Evolutionary conservation across 2,888 invertebrate species (phyloP), one percentile per base, ranked within the genome.

Genomic region (Slavum lentiscoides): DNA sequence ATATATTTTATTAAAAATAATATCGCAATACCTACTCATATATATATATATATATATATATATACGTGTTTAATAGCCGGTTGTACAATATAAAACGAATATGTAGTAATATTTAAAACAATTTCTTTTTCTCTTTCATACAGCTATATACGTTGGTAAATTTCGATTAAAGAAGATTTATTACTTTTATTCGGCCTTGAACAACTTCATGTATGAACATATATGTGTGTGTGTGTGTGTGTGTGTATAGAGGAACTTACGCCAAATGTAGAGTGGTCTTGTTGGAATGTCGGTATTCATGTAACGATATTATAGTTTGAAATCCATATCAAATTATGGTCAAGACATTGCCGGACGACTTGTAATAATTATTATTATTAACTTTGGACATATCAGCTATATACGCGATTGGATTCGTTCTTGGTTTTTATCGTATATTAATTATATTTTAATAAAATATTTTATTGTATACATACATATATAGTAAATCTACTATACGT

Each of bases 121-220:
- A 43, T 9, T 9, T 9, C 7, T 9, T 7, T 1, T 49, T 49
- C 13, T 11, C 8, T 1, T n/a, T 49, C 11, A 13, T 49, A 49
- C 49, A 3, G 3, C 49, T 11, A n/a, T n/a, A n/a, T n/a, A 15
- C 49, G 13, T 49, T 1, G 49, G 15, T 49, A 49, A 11, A 49
- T 49, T 66, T 49, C 11, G n/a, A 66, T 66, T 21, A 67, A 67
- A 43, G 39, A 67, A 67, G 17, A 1, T n/a, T 67, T 21, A 21
- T 30, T 30, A 67, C 43, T 74, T 74, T 62, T 4, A 55, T 37
- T 21, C 37, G 9, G 37, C 64, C 53, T 74, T 55, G 64, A 74
- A 64, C 21, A 37, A 55, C 37, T 21, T 11, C 23, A 23, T n/a
- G 53, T 55, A 17, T 39, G 58, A 30, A 30, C 30, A 4, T 30